These are phyloP conservation scores for Cheilosia pagana DNA, from an alignment of 2,888 invertebrate genomes.

Conservation along the genomic window DNA sequence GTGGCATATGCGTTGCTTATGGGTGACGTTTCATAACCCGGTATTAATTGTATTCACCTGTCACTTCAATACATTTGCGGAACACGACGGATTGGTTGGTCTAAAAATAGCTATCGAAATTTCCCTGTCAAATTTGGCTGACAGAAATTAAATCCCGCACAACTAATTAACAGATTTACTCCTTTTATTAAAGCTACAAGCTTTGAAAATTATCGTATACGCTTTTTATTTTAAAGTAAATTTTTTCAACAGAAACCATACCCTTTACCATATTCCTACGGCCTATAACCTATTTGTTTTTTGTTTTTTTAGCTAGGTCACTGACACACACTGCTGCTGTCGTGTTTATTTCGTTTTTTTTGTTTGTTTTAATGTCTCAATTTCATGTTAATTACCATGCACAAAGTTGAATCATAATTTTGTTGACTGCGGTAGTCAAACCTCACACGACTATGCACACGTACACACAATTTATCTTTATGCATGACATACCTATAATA, in stretches of 20 bases:
- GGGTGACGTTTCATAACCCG: no score
- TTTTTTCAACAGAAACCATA: background rate
- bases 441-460: background rate
- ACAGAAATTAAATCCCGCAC: no score
- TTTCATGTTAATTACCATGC: conserved; percentile 59
- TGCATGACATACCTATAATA: background rate
- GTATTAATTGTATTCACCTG: no score
- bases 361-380: conserved; percentile 44
- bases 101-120: no score
- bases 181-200: no score
- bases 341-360: conserved; percentile 5
- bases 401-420: conserved; percentile 67
- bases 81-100: no score
- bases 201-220: no score
- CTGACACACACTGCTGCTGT: conserved; percentile 40
- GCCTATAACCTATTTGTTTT: background rate
- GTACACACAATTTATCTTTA: background rate
- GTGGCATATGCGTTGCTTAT: no score
- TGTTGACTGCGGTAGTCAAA: conserved; percentile 23
- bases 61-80: no score
- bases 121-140: no score
- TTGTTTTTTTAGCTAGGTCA: conserved; percentile 36
- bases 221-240: no score
- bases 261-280: background rate
- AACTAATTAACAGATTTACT: no score